phyloP scores from a whole-genome alignment of 2,113 vertebrate genomes.

The Mixornis gularis region DNA sequence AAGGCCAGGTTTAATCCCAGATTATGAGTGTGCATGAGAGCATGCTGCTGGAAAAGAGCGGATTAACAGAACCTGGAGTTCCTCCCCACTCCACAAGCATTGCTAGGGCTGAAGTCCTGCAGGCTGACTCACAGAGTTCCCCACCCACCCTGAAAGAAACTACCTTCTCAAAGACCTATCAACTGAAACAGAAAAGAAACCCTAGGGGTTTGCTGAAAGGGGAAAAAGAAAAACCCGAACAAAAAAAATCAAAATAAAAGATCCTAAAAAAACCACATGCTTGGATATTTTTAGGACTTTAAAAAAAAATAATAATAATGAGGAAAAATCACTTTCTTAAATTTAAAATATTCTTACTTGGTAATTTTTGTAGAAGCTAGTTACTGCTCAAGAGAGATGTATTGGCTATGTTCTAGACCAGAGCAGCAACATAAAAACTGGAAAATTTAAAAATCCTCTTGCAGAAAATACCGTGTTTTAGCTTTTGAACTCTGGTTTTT shows the following conservation, averaged over 20 bases:
- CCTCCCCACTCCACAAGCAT: background rate
- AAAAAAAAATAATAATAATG: background rate
- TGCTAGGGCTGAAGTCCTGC: background rate
- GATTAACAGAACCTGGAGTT: background rate
- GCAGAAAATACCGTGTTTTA: background rate
- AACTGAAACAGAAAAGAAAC: background rate
- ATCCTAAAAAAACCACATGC: background rate
- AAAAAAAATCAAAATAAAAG: background rate
- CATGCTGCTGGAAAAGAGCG: background rate
- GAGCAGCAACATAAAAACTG: background rate
- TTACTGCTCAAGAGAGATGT: background rate
- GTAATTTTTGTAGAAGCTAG: background rate
- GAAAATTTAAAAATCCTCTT: background rate
- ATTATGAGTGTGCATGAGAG: background rate
- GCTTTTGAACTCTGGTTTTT: background rate
- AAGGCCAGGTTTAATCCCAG: background rate
- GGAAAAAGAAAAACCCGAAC: too few relatives aligned
- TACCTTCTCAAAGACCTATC: background rate
- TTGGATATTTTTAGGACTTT: background rate
- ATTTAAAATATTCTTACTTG: background rate
- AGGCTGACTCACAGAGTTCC: conserved; percentile 12
- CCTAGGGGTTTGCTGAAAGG: background rate
- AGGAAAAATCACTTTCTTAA: background rate
- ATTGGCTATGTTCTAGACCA: background rate
- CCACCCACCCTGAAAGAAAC: background rate